phyloP scores from a whole-genome alignment of 2,888 invertebrate species.

The Drosophila vallismaia region DNA sequence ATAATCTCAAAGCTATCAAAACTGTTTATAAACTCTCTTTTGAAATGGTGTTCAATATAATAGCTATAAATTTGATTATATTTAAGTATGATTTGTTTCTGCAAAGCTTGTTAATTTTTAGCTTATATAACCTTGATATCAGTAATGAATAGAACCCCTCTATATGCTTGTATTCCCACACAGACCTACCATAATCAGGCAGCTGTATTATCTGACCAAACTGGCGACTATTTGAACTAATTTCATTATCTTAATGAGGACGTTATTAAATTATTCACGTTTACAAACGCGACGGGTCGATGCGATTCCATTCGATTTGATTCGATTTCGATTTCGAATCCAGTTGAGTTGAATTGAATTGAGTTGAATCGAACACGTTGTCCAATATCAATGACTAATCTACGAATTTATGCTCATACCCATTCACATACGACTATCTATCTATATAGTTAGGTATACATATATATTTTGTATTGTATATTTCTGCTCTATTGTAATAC shows the following conservation, averaged over 20 bases:
- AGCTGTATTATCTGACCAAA: slow-evolving; percentile 35
- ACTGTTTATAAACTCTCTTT: not conserved
- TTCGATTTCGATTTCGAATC: not conserved
- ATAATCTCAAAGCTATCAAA: not conserved
- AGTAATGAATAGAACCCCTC: not conserved
- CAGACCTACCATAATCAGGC: slow-evolving; percentile 34
- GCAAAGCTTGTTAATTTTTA: not conserved
- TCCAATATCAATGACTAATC: slow-evolving; percentile 74
- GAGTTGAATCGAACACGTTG: slow-evolving; percentile 30
- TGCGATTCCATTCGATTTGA: slow-evolving; percentile 18
- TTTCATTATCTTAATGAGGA: slow-evolving; percentile 76
- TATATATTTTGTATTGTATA: slow-evolving; percentile 9
- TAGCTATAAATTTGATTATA: not conserved
- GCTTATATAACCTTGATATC: slow-evolving; percentile 4
- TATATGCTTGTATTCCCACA: not conserved
- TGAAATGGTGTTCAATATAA: not conserved
- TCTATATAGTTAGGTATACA: not conserved
- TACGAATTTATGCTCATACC: slow-evolving; percentile 29
- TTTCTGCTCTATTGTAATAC: slow-evolving; percentile 28
- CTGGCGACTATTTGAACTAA: slow-evolving; percentile 64
- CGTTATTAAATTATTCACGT: slow-evolving; percentile 79
- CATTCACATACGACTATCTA: not conserved
- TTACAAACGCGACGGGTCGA: slow-evolving; percentile 62
- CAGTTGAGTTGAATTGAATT: not conserved
- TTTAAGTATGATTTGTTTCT: not conserved